Evolutionary conservation across 2,113 vertebrate species (phyloP).

Genomic region (Pleuronectes platessa): DNA sequence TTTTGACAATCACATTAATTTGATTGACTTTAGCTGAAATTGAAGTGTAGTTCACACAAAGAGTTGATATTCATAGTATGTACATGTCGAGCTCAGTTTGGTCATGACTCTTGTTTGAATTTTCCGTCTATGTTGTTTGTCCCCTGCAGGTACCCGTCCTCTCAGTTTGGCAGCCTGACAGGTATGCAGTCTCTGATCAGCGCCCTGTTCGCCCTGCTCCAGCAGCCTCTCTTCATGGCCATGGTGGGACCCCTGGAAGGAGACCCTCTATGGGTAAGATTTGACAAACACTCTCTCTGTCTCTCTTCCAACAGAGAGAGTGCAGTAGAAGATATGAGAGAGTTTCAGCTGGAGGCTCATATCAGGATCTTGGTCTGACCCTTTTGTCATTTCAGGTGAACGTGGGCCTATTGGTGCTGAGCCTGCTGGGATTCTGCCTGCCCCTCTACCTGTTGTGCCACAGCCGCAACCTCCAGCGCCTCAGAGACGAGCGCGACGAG

Average conservation of each 20-base stretch:
- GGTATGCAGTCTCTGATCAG: slow-evolving; percentile 97
- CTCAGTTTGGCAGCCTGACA: slow-evolving; percentile 97
- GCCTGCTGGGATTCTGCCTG: slow-evolving; percentile 95
- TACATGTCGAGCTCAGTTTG: background rate
- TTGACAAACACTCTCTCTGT: background rate
- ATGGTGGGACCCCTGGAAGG: slow-evolving; percentile 93
- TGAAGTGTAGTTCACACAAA: no score
- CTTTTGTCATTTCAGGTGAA: slow-evolving; percentile 86
- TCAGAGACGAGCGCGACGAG: slow-evolving; percentile 85
- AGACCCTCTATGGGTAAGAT: slow-evolving; percentile 95
- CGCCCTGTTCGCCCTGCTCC: slow-evolving; percentile 95
- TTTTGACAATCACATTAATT: no score
- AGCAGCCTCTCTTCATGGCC: slow-evolving; percentile 97
- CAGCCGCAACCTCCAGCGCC: slow-evolving; percentile 85
- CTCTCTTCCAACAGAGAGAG: no score
- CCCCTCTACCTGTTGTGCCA: slow-evolving; percentile 93
- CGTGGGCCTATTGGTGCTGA: slow-evolving; percentile 89
- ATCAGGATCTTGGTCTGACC: background rate
- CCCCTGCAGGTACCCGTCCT: slow-evolving; percentile 92
- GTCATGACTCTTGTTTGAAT: background rate
- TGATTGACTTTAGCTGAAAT: no score
- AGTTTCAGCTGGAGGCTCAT: background rate
- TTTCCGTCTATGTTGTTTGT: slow-evolving; percentile 18
- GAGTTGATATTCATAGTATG: no score
- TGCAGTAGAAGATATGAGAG: no score